Conservation (phyloP, 2,113 vertebrate genomes). For the Paralichthys olivaceus region DNA sequence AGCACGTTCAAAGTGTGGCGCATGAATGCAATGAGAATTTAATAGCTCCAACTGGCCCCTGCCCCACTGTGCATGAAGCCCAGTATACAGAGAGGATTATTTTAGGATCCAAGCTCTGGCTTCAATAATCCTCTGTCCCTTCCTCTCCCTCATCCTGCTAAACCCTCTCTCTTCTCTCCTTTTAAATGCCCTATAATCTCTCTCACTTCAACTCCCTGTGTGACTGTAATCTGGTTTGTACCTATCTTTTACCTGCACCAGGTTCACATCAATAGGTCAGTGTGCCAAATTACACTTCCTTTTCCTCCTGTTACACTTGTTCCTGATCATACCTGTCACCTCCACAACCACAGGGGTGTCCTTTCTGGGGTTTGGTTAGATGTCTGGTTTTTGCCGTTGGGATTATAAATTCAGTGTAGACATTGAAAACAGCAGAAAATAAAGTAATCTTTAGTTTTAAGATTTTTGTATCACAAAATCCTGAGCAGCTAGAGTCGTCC, state of each 20-base stretch:
- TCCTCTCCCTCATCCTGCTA: conserved; percentile 78
- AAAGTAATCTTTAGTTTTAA: neutral
- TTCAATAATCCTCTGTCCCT: conserved; percentile 80
- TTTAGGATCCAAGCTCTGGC: conserved; percentile 77
- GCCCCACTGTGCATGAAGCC: conserved; percentile 60
- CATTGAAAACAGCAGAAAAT: neutral
- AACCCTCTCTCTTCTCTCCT: conserved; percentile 78
- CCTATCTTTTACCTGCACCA: conserved; percentile 60
- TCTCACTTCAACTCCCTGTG: conserved; percentile 50
- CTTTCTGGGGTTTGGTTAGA: neutral
- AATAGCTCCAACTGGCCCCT: conserved; percentile 47
- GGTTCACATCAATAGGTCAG: conserved; percentile 69
- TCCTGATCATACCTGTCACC: neutral
- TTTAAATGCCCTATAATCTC: conserved; percentile 74
- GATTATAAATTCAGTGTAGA: neutral
- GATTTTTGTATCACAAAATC: too few relatives aligned
- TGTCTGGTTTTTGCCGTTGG: neutral
- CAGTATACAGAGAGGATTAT: conserved; percentile 81
- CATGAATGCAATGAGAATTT: conserved; percentile 41
- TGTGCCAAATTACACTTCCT: conserved; percentile 45
- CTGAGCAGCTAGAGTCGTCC: too few relatives aligned
- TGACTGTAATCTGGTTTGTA: conserved; percentile 71
- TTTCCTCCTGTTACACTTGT: neutral
- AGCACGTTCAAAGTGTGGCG: conserved; percentile 21
- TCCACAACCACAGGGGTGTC: neutral